These are phyloP conservation scores for Talpa occidentalis DNA, from an alignment of 2,113 vertebrate species.

Conservation along the genomic window DNA sequence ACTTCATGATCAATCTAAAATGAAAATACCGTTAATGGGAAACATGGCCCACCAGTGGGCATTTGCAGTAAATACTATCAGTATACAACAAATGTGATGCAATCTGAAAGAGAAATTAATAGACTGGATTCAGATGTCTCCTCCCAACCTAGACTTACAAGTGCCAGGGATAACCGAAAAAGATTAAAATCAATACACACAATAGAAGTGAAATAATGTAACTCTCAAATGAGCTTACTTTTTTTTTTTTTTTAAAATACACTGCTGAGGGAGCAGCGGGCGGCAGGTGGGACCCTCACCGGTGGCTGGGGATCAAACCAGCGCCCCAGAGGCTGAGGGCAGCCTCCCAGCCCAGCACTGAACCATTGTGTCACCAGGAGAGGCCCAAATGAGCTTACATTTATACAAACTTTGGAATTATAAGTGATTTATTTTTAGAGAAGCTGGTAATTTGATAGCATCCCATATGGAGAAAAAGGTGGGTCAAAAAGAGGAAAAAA, in stretches of 20 bases:
- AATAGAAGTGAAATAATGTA: background rate
- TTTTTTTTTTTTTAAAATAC: too few species aligned
- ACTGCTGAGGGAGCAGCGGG: too few species aligned
- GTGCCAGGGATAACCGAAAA: background rate
- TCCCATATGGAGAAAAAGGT: background rate
- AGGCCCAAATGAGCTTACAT: too few species aligned
- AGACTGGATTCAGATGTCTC: background rate
- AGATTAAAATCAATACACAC: background rate
- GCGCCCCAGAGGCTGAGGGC: too few species aligned
- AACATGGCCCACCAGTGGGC: background rate
- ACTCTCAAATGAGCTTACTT: background rate
- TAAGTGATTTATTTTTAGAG: background rate
- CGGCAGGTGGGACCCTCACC: too few species aligned
- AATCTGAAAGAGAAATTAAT: conserved; percentile 39
- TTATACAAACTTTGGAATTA: background rate
- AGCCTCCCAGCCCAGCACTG: too few species aligned
- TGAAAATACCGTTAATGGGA: conserved; percentile 30
- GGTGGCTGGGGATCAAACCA: too few species aligned
- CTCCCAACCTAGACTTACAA: background rate
- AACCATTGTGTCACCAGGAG: too few species aligned
- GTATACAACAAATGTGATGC: background rate
- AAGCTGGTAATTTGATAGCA: background rate
- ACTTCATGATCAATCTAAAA: conserved; percentile 93
- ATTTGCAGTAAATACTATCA: background rate
- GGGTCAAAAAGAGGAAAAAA: background rate